Evolutionary conservation across 2,113 vertebrate genomes (phyloP), one percentile per base, ranked within the genome.

Genomic region (Condylura cristata): DNA sequence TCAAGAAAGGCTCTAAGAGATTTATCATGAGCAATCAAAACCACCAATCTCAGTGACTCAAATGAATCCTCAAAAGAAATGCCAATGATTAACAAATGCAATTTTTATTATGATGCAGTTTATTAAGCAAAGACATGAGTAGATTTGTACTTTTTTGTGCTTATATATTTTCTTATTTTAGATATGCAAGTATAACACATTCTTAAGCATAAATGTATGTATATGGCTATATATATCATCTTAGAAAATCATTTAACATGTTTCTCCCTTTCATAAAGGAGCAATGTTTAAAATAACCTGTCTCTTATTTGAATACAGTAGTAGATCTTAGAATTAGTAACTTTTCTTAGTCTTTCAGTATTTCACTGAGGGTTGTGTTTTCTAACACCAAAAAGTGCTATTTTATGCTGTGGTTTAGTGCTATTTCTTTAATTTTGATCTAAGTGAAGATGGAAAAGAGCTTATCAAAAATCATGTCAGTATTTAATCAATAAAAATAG

Each of bases 11-110:
- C 60, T 63, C 79, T 8, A 97, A 96, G 53, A 94, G 39, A 96
- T 94, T 97, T 95, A 91, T 87, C 84, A 93, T 0, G 37, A 80
- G 96, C 89, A 97, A 94, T 90, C 7, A 14, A 89, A 96, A 89
- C 65, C 96, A 90, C 78, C 93, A 89, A 91, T 26, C 60, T 66
- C 80, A 81, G 86, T 76, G 91, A 97, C 26, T 96, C 72, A 97
- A 81, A 87, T 79, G 86, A 89, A 95, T 63, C 24, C 66, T 97
- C 87, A 91, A 97, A 96, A 96, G 94, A 97, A 96, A 96, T 63
- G 11, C 0, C 51, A 66, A 48, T 95, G 95, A 93, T 86, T 93
- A 96, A 90, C 12, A 26, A 92, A 95, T 12, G 58, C 53, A 96
- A 79, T 91, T 65, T 51, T n/a, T 95, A 95, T 95, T 81, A 86